Evolutionary conservation across 1,140 invertebrate species (phyloP), one percentile per base, ranked within the genome.

Genomic region (Helicoverpa armigera): DNA sequence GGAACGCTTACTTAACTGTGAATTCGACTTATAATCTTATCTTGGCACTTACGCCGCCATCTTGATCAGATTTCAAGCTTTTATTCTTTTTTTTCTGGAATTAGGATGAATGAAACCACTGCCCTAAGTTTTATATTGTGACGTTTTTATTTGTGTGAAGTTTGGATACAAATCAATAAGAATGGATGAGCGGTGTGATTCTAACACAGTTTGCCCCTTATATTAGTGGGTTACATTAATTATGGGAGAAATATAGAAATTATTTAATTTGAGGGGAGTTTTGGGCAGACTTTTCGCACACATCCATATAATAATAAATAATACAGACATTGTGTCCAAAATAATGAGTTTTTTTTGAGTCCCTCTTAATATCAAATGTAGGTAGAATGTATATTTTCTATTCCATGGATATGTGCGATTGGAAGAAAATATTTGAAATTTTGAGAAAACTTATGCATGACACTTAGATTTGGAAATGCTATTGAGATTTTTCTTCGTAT

Each of bases 401-500:
- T 18, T 16, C 14, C n/a, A 48, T 11, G 10, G 23, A 60, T 67
- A 51, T 63, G 73, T 75, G 58, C 4, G 18, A 63, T 50, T 18
- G 29, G 31, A 61, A 16, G 4, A 23, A 65, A 16, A 50, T 54
- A 35, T 43, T 53, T 31, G 14, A 53, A 12, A 70, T 23, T 23
- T 23, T 23, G 23, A 23, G 23, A 23, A 23, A 23, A 58, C n/a
- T 43, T 65, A 29, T 77, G 75, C 75, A 77, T 77, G 75, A 77
- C 11, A 43, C 29, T 67, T 77, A 67, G 75, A 67, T 67, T 61
- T 29, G 43, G 23, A 69, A 9, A 69, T 13, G 54, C 35, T 43
- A 5, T 72, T 72, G 23, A 29, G 1, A 72, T 72, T 72, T 65
- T 53, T 53, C 43, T 72, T 72, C 69, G 69, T 54, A 72, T 72